phyloP scores from a whole-genome alignment of 2,113 vertebrate species.

The Osmerus mordax region DNA sequence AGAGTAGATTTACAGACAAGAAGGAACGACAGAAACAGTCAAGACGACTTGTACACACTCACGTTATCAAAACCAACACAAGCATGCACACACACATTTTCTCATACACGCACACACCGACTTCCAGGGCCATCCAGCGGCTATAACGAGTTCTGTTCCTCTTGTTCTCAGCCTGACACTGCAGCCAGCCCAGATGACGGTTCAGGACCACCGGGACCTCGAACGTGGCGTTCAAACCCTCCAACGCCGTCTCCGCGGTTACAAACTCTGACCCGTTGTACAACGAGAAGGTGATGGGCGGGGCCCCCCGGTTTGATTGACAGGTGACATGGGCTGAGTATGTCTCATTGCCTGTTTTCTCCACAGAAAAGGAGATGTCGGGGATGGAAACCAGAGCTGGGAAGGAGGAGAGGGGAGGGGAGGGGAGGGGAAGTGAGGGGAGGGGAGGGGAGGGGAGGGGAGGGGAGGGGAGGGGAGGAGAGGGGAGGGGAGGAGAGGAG shows the following conservation, averaged over 20 bases:
- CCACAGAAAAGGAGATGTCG: constrained; percentile 50
- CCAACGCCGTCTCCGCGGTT: neutral
- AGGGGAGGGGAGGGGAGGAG: too few species aligned
- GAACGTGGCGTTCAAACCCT: constrained; percentile 23
- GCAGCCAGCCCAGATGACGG: constrained; percentile 22
- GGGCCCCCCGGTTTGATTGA: constrained; percentile 42
- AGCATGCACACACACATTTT: neutral
- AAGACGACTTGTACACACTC: neutral
- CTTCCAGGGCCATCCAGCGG: constrained; percentile 29
- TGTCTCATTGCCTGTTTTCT: constrained; percentile 28
- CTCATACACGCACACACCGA: constrained; percentile 51
- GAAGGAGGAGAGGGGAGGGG: neutral
- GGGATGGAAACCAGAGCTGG: constrained; percentile 58
- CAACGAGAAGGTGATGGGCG: constrained; percentile 55
- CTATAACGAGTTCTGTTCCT: constrained; percentile 3
- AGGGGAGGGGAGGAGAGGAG: too few species aligned
- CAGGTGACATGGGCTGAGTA: constrained; percentile 52
- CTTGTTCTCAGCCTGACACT: constrained; percentile 57
- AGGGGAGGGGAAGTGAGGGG: too few species aligned
- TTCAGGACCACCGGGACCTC: constrained; percentile 44
- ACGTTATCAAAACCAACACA: neutral
- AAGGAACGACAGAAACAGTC: too few species aligned
- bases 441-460: too few species aligned
- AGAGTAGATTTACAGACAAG: too few species aligned
- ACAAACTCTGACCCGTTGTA: constrained; percentile 25